phyloP scores from a whole-genome alignment of 2,797 vertebrate species.

The Rhinogobio ventralis region DNA sequence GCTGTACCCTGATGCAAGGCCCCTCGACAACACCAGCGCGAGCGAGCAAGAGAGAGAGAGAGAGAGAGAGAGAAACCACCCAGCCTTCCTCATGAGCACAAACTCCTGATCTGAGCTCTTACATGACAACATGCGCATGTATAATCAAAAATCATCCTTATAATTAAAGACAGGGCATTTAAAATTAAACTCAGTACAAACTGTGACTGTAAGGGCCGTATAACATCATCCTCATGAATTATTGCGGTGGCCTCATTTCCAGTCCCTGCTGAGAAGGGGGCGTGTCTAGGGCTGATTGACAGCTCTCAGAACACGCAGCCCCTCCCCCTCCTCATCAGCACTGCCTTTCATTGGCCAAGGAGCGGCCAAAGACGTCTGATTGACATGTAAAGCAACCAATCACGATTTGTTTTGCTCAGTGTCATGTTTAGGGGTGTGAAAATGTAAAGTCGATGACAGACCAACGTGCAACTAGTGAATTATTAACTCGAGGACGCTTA shows the following conservation, averaged over 20 bases:
- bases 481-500: too few relatives aligned
- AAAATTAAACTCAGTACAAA: too few relatives aligned
- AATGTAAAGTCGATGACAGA: too few relatives aligned
- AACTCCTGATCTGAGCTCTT: too few relatives aligned
- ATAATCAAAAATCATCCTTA: too few relatives aligned
- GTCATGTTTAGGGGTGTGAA: not conserved
- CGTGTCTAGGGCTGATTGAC: constrained; percentile 25
- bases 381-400: not conserved
- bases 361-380: not conserved
- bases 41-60: constrained; percentile 12
- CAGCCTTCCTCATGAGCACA: not conserved
- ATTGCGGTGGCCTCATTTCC: constrained; percentile 2
- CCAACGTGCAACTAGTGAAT: not conserved
- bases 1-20: constrained; percentile 3
- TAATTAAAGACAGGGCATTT: too few relatives aligned
- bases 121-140: too few relatives aligned
- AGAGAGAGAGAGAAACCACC: constrained; percentile 53
- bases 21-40: constrained; percentile 24
- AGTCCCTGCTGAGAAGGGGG: not conserved
- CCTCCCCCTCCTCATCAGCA: not conserved
- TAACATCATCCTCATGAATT: constrained; percentile 24
- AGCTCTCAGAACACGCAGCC: not conserved
- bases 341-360: too few relatives aligned
- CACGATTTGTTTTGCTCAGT: fast-evolving
- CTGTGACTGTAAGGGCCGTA: not conserved